A percentile compares a stretch with the other conserved stretches of the same genome.
These are phyloP conservation scores for Nomada ferruginata DNA, from an alignment of 2,888 invertebrate genomes.

Conservation along the genomic window DNA sequence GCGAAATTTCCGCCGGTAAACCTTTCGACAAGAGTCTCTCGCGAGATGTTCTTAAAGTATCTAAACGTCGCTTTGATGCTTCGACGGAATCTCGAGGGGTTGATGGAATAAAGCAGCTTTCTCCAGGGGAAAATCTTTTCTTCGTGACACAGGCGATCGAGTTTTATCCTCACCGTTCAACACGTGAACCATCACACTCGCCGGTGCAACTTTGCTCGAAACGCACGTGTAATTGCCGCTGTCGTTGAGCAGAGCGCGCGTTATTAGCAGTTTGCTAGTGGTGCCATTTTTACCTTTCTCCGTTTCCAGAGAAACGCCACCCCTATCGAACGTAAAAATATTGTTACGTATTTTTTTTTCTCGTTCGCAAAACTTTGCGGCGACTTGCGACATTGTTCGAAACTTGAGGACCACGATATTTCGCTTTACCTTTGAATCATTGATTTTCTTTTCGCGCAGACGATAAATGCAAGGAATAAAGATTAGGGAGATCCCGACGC, in stretches of 20 bases:
- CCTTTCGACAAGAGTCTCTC: slow-evolving; percentile 8
- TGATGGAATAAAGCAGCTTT: slow-evolving; percentile 16
- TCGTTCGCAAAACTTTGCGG: background rate
- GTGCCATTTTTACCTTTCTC: slow-evolving; percentile 92
- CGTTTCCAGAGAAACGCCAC: slow-evolving; percentile 93
- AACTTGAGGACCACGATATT: too few species aligned
- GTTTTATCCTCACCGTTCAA: slow-evolving; percentile 77
- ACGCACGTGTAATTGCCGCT: slow-evolving; percentile 96
- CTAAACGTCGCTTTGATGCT: slow-evolving; percentile 16
- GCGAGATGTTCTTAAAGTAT: slow-evolving; percentile 19
- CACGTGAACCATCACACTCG: slow-evolving; percentile 80
- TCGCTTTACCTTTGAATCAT: too few species aligned
- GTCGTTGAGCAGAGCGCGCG: slow-evolving; percentile 92
- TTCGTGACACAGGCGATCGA: slow-evolving; percentile 3
- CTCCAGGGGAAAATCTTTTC: background rate
- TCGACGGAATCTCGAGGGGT: slow-evolving; percentile 19
- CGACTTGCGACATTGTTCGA: too few species aligned
- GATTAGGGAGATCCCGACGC: slow-evolving; percentile 22
- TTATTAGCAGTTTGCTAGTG: slow-evolving; percentile 92
- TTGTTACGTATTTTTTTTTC: slow-evolving; percentile 27
- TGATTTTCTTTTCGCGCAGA: background rate
- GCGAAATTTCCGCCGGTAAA: slow-evolving; percentile 8
- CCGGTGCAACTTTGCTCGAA: slow-evolving; percentile 89
- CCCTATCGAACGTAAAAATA: slow-evolving; percentile 84
- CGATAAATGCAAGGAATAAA: background rate